Evolutionary conservation across 2,797 vertebrate species (phyloP), one percentile per base, ranked within the genome.

Genomic region (Hippopotamyrus pictus): DNA sequence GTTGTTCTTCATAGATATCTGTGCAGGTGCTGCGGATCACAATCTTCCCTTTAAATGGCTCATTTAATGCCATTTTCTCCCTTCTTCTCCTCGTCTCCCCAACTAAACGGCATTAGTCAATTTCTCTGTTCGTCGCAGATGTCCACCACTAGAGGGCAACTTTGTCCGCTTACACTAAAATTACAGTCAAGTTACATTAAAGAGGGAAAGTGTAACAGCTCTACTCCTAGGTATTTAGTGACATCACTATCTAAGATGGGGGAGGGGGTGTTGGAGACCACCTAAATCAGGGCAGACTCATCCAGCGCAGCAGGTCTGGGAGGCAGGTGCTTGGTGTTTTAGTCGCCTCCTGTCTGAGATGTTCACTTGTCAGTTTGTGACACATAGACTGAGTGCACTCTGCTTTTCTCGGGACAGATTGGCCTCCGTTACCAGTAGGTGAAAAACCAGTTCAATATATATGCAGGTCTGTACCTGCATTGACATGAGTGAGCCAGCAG

Each of bases 401-500:
- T 22, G 41, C 19, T 82, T 44, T 37, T 82, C 41, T 46, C 17
- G 1, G 6, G 76, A 46, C 41, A 46, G 41, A 17, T 82, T 22
- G 41, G 8, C 76, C 41, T 46, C 41, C 22, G 41, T 44, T 82
- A 41, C 9, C 48, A 54, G 25, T 59, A 9, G 19, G 33, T 62
- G 14, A 44, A 54, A 62, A 9, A 41, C 37, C 29, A 57, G 25
- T 54, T 59, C 33, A 48, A 41, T 51, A 46, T 59, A 19, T 33
- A 62, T 82, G 73, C 22, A 3, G 12, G 19, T 7, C 5, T 48
- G 50, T 11, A n/a, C 2, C 48, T 88, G 89, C 57, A 88, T 8
- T 73, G 7, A 73, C 87, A 65, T 7, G n/a, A 46, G 82, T 6
- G 19, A 86, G 88, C 89, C 96, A 95, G 94, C 91, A 94, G 95